Base-by-base conservation (phyloP, 2,797 vertebrate species). In the Novumbra hubbsi region DNA sequence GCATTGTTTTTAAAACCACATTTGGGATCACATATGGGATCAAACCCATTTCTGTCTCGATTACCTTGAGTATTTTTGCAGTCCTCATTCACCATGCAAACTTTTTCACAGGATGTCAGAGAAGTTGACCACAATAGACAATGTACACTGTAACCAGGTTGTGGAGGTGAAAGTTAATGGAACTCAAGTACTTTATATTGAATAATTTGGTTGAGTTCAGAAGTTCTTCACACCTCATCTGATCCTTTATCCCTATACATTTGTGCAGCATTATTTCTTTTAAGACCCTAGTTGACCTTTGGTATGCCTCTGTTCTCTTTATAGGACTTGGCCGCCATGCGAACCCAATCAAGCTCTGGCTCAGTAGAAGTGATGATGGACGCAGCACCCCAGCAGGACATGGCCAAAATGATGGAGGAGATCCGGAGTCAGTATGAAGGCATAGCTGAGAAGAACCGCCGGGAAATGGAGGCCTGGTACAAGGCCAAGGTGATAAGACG, bases 361-460 rank as follows among this genome's bases (percentile, higher is more conserved):
- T 83, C 85, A 5, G 92, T 94, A 28, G 92, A 91, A 0, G 93
- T 94, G 68, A 88, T 91, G 80, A 87, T 94, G 75, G 92, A 94
- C 0, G 80, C 91, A 0, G 70, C 8, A 8, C 89, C 90, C 8
- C 90, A 92, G 78, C 38, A 75, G 2, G 85, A 93, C 85, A 73
- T 93, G 73, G 15, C 1, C 65, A 3, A 0, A 0, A 0, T 75
- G 49, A 0, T 94, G 70, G 65, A 80, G 0, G 86, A 87, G 28
- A 88, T 94, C 74, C 80, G 93, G 2, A 0, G 0, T 1, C 92
- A 94, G 85, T 94, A 94, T 4, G 91, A 92, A 78, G 75, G 52
- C 71, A 88, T 91, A n/a, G 1, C 52, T 0, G 88, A 91, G 0
- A 94, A 93, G 88, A 93, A 88, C 81, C 90, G 89, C 15, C 68